Base-by-base conservation (phyloP, 2,888 invertebrate genomes). In the Omphaloscelis lunosa region DNA sequence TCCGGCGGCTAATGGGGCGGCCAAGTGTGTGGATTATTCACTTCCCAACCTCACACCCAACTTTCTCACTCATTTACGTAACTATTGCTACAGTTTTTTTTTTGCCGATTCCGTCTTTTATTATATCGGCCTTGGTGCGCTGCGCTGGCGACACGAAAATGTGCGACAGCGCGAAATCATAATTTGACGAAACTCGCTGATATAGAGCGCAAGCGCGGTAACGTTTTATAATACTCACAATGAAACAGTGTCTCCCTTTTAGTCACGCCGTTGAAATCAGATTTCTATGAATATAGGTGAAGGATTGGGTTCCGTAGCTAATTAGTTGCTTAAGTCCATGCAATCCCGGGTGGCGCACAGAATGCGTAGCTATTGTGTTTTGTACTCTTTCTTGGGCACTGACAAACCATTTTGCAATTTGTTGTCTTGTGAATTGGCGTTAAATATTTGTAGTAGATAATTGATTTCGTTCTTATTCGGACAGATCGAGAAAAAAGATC, bases 51-150 rank as follows among this genome's bases (percentile, higher is more conserved):
- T 92, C 92, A 91, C 92, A 92, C 92, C 91, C 92, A 91, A 92
- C 95, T 94, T 95, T 94, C 94, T 91, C 93, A 89, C 76, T 83
- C 56, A 66, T 79, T 95, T 93, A 93, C 93, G 93, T 92, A 95
- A 95, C 86, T 65, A 88, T 94, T 94, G 93, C 92, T 91, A 92
- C 91, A 93, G 87, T 93, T 93, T 93, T 92, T 93, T 93, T 92
- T 91, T 91, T 77, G 91, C 89, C 91, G 90, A 94, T 91, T 93
- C 93, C 91, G 90, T 86, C 91, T 91, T 92, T 92, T 91, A 92
- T 92, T 90, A 90, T 90, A 91, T 84, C 89, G 93, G 92, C 95
- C 95, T 95, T 95, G 95, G 90, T 93, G 91, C 90, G 89, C 81
- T 92, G 90, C 90, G 91, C 86, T 83, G 88, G 91, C 90, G 91